Conservation (phyloP, 2,797 vertebrate species). For the Scolopax rusticola region DNA sequence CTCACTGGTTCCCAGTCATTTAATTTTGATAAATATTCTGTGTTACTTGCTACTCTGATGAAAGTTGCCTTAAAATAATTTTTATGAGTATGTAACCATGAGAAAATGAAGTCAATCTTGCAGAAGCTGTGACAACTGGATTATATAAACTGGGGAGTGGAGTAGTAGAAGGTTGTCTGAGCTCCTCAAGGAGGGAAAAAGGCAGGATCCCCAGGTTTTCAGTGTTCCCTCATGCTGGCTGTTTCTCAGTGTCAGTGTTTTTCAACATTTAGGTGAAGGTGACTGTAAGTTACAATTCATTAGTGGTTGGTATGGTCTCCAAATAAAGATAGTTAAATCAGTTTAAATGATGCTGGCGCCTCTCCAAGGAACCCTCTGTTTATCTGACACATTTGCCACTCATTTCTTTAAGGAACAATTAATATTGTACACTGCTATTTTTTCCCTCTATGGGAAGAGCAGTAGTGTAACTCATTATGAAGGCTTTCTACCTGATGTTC, state of each 20-base stretch:
- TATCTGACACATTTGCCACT: constrained; percentile 50
- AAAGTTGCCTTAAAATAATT: constrained; percentile 44
- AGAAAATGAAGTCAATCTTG: constrained; percentile 29
- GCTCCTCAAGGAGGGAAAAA: background rate
- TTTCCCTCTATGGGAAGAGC: background rate
- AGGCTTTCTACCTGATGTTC: constrained; percentile 39
- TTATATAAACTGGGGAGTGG: background rate
- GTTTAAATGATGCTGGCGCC: constrained; percentile 54
- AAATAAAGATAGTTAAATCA: constrained; percentile 52
- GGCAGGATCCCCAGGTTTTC: background rate
- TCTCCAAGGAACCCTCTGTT: constrained; percentile 56
- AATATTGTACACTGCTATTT: constrained; percentile 27
- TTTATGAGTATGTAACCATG: background rate
- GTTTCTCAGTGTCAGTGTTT: background rate
- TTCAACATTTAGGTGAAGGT: constrained; percentile 25
- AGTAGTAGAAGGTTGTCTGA: background rate
- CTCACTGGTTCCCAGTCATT: constrained; percentile 4
- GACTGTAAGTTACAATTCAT: constrained; percentile 29
- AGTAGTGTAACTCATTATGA: constrained; percentile 12
- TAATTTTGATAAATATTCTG: constrained; percentile 28
- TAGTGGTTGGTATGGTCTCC: constrained; percentile 36
- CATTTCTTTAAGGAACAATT: constrained; percentile 65
- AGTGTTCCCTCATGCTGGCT: background rate
- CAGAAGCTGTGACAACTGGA: background rate
- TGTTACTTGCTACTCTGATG: constrained; percentile 12